Evolutionary conservation across 1,140 invertebrate species (phyloP).

Genomic region (Zaprionus ornatus): DNA sequence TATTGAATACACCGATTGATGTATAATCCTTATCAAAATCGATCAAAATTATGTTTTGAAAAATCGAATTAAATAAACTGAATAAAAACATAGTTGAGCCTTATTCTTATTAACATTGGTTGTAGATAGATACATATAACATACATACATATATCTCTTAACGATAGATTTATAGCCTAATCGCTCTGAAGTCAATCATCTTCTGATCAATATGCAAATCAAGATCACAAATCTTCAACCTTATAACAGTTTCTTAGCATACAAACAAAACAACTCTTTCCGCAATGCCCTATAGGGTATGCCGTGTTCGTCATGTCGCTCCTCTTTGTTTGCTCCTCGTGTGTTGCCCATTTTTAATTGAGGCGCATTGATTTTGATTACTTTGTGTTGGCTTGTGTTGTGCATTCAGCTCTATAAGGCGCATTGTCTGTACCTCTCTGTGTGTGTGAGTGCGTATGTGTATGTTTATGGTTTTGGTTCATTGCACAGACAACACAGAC

Average conservation of each 20-base stretch:
- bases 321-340: conserved; percentile 14
- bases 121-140: too few relatives aligned
- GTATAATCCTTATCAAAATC: too few relatives aligned
- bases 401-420: conserved; percentile 40
- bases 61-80: too few relatives aligned
- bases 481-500: conserved; percentile 55
- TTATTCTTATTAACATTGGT: background rate
- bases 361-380: conserved; percentile 76
- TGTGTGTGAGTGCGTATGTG: conserved; percentile 12
- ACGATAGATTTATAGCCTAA: background rate
- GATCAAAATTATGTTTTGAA: too few relatives aligned
- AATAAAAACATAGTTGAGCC: too few relatives aligned
- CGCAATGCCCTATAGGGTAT: conserved; percentile 5
- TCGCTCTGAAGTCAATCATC: background rate
- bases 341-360: conserved; percentile 62
- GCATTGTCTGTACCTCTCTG: conserved; percentile 43
- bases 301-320: background rate
- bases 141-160: too few relatives aligned
- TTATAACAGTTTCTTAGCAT: background rate
- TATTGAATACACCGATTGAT: too few relatives aligned
- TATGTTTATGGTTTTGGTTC: conserved; percentile 52
- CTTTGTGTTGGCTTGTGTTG: conserved; percentile 34
- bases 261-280: too few relatives aligned
- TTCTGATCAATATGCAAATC: too few relatives aligned
- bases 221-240: background rate